phyloP scores from a whole-genome alignment of 2,888 invertebrate species.

The Rhagium mordax region DNA sequence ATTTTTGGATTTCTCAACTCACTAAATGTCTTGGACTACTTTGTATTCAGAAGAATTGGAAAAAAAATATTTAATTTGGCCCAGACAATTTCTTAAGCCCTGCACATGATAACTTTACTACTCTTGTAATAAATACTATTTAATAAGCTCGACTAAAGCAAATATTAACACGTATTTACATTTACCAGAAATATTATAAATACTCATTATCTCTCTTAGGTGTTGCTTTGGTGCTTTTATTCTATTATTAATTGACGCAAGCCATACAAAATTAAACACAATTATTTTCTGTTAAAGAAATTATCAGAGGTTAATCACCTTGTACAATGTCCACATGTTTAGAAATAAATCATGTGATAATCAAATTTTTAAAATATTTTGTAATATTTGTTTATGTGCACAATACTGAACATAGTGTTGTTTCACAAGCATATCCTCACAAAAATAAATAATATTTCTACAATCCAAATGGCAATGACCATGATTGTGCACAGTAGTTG shows the following conservation, averaged over 20 bases:
- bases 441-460: too few relatives aligned
- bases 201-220: background rate
- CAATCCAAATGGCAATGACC: too few relatives aligned
- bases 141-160: too few relatives aligned
- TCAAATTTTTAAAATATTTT: slow-evolving; percentile 3
- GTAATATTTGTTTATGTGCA: background rate
- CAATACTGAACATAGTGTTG: background rate
- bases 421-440: too few relatives aligned
- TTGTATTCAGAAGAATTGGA: too few relatives aligned
- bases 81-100: too few relatives aligned
- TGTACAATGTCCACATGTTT: slow-evolving; percentile 20
- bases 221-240: background rate
- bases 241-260: background rate
- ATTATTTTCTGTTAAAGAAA: slow-evolving; percentile 3
- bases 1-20: too few relatives aligned
- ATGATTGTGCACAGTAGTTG: too few relatives aligned
- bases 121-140: too few relatives aligned
- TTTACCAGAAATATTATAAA: background rate
- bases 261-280: background rate
- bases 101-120: too few relatives aligned
- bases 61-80: too few relatives aligned
- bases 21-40: too few relatives aligned
- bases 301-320: slow-evolving; percentile 15
- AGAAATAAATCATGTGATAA: slow-evolving; percentile 7
- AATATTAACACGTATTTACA: background rate